Evolutionary conservation across 2,888 invertebrate genomes (phyloP).

Genomic region (Nemurella pictetii): DNA sequence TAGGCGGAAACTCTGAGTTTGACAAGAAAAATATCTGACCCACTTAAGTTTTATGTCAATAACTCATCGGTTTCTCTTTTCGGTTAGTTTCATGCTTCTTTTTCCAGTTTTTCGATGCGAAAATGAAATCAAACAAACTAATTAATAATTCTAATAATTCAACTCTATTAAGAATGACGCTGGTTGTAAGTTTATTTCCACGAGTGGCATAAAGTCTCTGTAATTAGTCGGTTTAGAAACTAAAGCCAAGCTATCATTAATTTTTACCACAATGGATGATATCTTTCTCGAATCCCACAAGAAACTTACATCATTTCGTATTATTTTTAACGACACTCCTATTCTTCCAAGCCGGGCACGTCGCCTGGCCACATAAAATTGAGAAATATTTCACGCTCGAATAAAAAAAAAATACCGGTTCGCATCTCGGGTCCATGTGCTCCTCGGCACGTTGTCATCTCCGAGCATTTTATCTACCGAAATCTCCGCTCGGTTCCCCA

Average conservation of each 20-base stretch:
- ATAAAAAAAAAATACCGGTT: neutral
- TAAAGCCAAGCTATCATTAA: neutral
- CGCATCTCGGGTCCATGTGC: neutral
- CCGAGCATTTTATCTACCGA: neutral
- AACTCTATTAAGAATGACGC: too few relatives aligned
- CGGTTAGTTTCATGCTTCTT: too few relatives aligned
- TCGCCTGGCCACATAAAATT: neutral
- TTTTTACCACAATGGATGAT: neutral
- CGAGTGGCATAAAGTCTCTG: too few relatives aligned
- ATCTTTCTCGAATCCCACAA: neutral
- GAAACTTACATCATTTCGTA: neutral
- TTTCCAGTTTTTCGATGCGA: too few relatives aligned
- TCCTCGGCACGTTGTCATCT: neutral
- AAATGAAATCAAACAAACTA: too few relatives aligned
- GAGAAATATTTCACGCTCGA: neutral
- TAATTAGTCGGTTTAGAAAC: neutral
- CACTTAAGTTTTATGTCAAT: too few relatives aligned
- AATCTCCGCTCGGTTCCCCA: neutral
- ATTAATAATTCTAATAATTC: too few relatives aligned
- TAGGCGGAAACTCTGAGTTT: too few relatives aligned
- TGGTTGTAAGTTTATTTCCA: too few relatives aligned
- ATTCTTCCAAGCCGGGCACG: neutral
- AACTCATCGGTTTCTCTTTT: too few relatives aligned
- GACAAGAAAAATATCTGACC: too few relatives aligned
- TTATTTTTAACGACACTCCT: neutral